Base-by-base conservation (phyloP, 2,113 vertebrate genomes). In the Holacanthus passer region DNA sequence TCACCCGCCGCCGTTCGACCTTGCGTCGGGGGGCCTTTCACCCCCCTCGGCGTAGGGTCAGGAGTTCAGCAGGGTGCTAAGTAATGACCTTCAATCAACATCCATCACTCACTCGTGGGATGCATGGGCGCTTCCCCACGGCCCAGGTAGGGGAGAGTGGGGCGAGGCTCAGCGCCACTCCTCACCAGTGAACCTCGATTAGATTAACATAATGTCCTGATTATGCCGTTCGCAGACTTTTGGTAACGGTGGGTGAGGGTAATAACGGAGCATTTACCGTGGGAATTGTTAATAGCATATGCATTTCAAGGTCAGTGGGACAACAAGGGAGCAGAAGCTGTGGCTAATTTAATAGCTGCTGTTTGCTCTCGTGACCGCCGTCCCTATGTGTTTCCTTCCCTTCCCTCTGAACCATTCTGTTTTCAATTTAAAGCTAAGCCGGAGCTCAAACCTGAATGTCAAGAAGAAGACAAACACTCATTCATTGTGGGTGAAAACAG, bases 21-120 rank as follows among this genome's bases (percentile, higher is more conserved):
- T 89, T 87, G 82, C 2, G 19, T 73, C 2, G 16, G 81, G 82
- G 86, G 83, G n/a, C n/a, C 48, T 47, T 74, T 83, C 65, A 78
- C 79, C 74, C 84, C 83, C 79, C 52, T 58, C 7, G 7, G 53
- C 7, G 5, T 67, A 32, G 58, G 94, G 92, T 94, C 90, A 89
- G 88, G 71, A 94, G 94, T 94, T 94, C 90, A 91, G 77, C 53
- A 5, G 69, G 67, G 79, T 29, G 71, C 85, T 90, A 85, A 87
- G 89, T 92, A 91, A 91, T 83, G 78, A 84, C 92, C 83, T 90
- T 93, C 88, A 91, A 89, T 94, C 87, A 90, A 70, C 83, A 93
- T 91, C 87, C 79, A 91, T 94, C 87, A 79, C 82, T 93, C 88
- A 86, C 45, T 75, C 43, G 35, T 7, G 64, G 67, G 73, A 89